Evolutionary conservation across 2,113 vertebrate species (phyloP).

Genomic region (Sylvilagus bachmani): DNA sequence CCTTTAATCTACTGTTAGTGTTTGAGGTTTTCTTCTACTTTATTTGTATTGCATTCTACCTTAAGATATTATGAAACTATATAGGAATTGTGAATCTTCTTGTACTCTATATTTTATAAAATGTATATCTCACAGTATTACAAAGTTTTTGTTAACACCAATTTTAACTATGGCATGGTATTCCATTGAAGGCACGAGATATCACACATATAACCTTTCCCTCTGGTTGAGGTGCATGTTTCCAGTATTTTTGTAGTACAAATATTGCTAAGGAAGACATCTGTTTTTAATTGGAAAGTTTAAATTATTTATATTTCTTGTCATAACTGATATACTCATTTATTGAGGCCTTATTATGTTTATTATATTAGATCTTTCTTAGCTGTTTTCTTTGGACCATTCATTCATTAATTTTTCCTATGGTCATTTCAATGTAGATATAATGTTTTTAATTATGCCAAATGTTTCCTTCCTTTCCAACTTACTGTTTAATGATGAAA

Average conservation of each 20-base stretch:
- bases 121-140: neutral
- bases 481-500: neutral
- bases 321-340: constrained; percentile 58
- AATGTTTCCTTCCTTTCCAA: constrained; percentile 67
- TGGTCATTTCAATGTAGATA: neutral
- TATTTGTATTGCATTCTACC: constrained; percentile 16
- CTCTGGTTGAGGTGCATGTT: constrained; percentile 38
- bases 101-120: neutral
- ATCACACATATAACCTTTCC: constrained; percentile 12
- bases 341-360: constrained; percentile 57
- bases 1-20: neutral
- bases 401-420: constrained; percentile 21
- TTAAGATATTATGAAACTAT: neutral
- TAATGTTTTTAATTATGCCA: constrained; percentile 47
- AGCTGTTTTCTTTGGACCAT: constrained; percentile 62
- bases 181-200: constrained; percentile 4
- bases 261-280: constrained; percentile 65
- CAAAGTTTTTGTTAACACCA: neutral
- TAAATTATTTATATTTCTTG: constrained; percentile 70
- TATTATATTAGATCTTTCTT: constrained; percentile 66
- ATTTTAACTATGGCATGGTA: constrained; percentile 38
- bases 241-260: constrained; percentile 47
- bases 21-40: constrained; percentile 39
- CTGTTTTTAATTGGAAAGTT: constrained; percentile 71
- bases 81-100: neutral